phyloP scores from a whole-genome alignment of 2,113 vertebrate species.

The Seriola dumerili region DNA sequence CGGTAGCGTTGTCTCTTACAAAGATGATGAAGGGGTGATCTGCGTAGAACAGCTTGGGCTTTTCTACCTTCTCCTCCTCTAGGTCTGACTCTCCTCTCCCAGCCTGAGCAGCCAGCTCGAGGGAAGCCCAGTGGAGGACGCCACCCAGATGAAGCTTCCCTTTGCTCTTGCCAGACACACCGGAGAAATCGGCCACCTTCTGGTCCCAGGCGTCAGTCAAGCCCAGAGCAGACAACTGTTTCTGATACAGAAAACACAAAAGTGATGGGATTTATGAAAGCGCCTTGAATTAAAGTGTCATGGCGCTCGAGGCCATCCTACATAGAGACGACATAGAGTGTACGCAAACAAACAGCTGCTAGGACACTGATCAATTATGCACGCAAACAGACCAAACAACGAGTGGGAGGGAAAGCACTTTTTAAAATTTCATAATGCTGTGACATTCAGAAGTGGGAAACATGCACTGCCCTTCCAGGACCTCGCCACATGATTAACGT shows the following conservation, averaged over 20 bases:
- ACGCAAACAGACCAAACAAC: slow-evolving; percentile 51
- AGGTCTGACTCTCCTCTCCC: slow-evolving; percentile 34
- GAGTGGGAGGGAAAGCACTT: slow-evolving; percentile 42
- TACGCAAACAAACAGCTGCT: slow-evolving; percentile 42
- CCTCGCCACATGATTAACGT: slow-evolving; percentile 25
- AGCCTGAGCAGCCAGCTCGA: slow-evolving; percentile 71
- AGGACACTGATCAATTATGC: slow-evolving; percentile 70
- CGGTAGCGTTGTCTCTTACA: slow-evolving; percentile 70
- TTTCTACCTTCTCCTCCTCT: slow-evolving; percentile 59
- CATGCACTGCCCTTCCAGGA: neutral
- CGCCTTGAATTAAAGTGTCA: slow-evolving; percentile 3
- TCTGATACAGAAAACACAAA: slow-evolving; percentile 56
- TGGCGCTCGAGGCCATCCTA: neutral
- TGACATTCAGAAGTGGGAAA: slow-evolving; percentile 59
- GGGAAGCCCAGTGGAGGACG: slow-evolving; percentile 75
- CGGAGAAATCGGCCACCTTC: slow-evolving; percentile 73
- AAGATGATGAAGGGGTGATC: slow-evolving; percentile 78
- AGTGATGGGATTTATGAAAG: neutral
- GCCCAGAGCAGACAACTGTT: slow-evolving; percentile 71
- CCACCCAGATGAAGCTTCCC: slow-evolving; percentile 71
- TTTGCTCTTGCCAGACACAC: slow-evolving; percentile 41
- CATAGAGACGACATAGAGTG: slow-evolving; percentile 16
- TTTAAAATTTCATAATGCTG: slow-evolving; percentile 70
- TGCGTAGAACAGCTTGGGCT: slow-evolving; percentile 76
- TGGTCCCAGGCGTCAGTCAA: slow-evolving; percentile 74